A percentile compares a stretch with the other conserved stretches of the same genome.
Evolutionary conservation across 2,888 invertebrate genomes (phyloP).

Genomic region (Drepana falcataria): DNA sequence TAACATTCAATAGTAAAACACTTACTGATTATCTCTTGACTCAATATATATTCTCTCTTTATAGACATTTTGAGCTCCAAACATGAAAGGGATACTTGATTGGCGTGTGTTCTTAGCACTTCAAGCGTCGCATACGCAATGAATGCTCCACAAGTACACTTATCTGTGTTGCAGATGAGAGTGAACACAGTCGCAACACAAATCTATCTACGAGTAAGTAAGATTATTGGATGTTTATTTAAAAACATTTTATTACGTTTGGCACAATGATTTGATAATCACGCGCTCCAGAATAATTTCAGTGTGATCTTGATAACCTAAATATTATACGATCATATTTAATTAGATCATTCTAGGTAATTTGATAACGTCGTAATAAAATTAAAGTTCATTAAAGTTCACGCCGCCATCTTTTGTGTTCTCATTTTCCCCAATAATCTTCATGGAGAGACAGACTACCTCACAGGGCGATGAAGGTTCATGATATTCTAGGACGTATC

Average conservation of each 20-base stretch:
- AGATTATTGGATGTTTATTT: conserved; percentile 1
- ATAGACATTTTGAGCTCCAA: conserved; percentile 8
- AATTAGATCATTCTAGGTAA: background rate
- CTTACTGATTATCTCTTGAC: conserved; percentile 20
- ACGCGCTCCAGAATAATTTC: conserved; percentile 12
- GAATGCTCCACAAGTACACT: background rate
- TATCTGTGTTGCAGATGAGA: background rate
- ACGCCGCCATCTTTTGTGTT: background rate
- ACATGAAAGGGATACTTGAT: conserved; percentile 2
- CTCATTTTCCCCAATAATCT: no score
- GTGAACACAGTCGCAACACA: background rate
- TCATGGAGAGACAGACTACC: no score
- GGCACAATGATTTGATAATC: background rate
- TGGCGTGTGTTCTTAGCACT: background rate
- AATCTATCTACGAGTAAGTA: background rate
- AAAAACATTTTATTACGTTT: conserved; percentile 18
- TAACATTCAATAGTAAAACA: conserved; percentile 1
- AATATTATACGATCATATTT: conserved; percentile 1
- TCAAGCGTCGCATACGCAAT: background rate
- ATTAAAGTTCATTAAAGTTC: background rate
- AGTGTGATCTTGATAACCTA: conserved; percentile 19
- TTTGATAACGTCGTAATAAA: background rate
- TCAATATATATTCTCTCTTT: conserved; percentile 17
- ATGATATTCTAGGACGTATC: no score
- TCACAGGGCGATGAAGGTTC: no score